Base-by-base conservation (phyloP, 2,888 invertebrate species). In the Hemaris fuciformis region DNA sequence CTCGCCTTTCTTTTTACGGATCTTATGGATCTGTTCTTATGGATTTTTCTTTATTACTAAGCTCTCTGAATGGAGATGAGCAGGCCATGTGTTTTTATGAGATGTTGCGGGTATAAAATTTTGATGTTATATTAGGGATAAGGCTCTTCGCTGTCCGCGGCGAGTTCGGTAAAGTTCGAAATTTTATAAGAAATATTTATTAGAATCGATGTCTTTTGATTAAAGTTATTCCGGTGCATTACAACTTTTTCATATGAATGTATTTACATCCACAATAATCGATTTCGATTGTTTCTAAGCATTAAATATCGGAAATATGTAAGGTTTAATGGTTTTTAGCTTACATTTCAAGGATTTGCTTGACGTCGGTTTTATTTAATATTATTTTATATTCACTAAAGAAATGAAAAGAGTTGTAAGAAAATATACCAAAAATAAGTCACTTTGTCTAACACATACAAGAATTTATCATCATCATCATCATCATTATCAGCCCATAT, bases 21-120 rank as follows among this genome's bases (percentile, higher is more conserved):
- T n/a, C 38, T 38, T 38, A 38, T 13, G 38, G 38, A n/a, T 38
- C 61, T 22, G 45, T 66, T 46, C 34, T 61, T 45, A 43, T 45
- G 59, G 64, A 66, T 73, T 71, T 70, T 60, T 53, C 63, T 61
- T 68, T 72, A 72, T 69, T 65, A 70, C 64, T 60, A 45, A 61
- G 66, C 65, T 62, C 62, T 64, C 65, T 56, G 59, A 73, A 75
- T 74, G 64, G 59, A 62, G 64, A 66, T 62, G 68, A 53, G 62
- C 57, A 65, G 67, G 67, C 66, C 67, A 66, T 73, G 66, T 62
- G 59, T 69, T 74, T 66, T 72, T 74, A 75, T 75, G 75, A 74
- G 71, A 74, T 73, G 72, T 67, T 53, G 64, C 67, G 57, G 58
- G 60, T 64, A 69, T 66, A 66, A 72, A 70, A 59, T 61, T 70